Conservation (phyloP, 2,888 invertebrate species). For the Tenthredo mesomela region DNA sequence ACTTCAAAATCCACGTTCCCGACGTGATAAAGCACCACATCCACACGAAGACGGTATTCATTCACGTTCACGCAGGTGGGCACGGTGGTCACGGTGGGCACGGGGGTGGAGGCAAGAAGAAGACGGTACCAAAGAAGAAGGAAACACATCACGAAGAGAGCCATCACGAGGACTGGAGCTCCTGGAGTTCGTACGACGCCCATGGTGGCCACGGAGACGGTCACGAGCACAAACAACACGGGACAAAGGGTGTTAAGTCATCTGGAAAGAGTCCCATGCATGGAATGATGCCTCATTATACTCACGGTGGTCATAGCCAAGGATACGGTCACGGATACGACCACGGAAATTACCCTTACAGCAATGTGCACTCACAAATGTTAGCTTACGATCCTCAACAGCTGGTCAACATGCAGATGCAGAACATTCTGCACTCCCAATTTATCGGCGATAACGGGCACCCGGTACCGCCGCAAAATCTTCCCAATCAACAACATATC, state of each 20-base stretch:
- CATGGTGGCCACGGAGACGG: constrained; percentile 74
- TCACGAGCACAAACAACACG: constrained; percentile 70
- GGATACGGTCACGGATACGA: constrained; percentile 73
- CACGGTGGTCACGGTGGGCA: constrained; percentile 79
- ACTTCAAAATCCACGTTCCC: constrained; percentile 82
- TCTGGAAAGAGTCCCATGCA: constrained; percentile 46
- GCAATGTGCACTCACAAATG: background rate
- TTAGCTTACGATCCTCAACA: background rate
- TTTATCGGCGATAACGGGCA: constrained; percentile 74
- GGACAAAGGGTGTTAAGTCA: constrained; percentile 33
- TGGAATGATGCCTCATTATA: constrained; percentile 55
- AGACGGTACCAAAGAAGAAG: constrained; percentile 60
- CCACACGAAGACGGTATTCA: constrained; percentile 82
- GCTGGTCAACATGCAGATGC: background rate
- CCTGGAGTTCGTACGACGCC: constrained; percentile 76
- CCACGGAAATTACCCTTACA: background rate
- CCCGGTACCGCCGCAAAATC: constrained; percentile 57
- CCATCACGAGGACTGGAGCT: constrained; percentile 71
- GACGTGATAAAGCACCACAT: constrained; percentile 82
- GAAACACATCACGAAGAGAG: constrained; percentile 79
- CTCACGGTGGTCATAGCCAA: constrained; percentile 61
- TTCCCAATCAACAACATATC: constrained; percentile 43
- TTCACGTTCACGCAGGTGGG: constrained; percentile 78
- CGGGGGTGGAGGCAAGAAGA: constrained; percentile 62
- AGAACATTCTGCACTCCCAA: constrained; percentile 49